Conservation (phyloP, 1,140 invertebrate species). For the Apis laboriosa region DNA sequence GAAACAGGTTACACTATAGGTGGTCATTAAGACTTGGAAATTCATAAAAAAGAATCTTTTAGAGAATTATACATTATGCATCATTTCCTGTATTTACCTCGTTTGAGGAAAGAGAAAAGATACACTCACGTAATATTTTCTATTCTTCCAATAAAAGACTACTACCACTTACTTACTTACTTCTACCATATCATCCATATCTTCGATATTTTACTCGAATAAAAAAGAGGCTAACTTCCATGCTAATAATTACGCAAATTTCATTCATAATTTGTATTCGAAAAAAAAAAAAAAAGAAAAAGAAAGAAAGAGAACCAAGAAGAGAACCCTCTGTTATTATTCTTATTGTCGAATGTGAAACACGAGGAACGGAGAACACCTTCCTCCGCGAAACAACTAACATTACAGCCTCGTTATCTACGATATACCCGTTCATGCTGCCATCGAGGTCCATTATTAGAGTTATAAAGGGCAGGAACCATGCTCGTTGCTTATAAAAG, state of each 20-base stretch:
- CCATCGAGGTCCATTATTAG: background rate
- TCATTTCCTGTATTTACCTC: background rate
- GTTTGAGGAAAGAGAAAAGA: background rate
- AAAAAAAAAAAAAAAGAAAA: no score
- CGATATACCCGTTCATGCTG: background rate
- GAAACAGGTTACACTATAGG: no score
- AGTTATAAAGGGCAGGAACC: background rate
- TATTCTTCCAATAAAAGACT: no score
- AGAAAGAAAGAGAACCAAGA: background rate
- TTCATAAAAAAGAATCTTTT: background rate
- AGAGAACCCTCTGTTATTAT: background rate
- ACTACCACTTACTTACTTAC: no score
- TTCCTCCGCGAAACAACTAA: background rate
- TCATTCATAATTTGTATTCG: background rate
- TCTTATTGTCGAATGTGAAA: background rate
- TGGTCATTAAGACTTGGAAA: background rate
- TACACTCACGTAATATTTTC: no score
- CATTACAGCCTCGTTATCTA: background rate
- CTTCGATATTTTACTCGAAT: no score
- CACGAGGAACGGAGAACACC: background rate
- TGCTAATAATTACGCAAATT: background rate
- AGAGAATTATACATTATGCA: background rate
- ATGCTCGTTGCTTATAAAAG: background rate
- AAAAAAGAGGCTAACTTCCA: background rate
- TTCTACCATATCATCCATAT: background rate